phyloP scores from a whole-genome alignment of 1,140 invertebrate species.

The Brachionus rotundiformis region DNA sequence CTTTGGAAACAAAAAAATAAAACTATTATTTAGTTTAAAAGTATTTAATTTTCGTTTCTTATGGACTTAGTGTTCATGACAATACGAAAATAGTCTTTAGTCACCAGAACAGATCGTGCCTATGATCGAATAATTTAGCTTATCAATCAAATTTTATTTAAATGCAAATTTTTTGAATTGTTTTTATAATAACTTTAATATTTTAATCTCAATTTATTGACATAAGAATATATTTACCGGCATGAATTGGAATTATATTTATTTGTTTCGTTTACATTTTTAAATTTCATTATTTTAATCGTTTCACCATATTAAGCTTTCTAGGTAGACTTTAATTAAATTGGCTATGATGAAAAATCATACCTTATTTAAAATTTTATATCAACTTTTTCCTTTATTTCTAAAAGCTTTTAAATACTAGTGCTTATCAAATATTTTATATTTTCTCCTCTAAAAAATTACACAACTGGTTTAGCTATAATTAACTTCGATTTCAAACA shows the following conservation, averaged over 20 bases:
- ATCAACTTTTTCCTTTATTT: no score
- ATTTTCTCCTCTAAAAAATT: background rate
- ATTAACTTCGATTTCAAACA: background rate
- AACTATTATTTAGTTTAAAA: background rate
- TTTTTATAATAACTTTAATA: background rate
- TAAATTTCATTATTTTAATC: background rate
- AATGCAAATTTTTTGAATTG: constrained; percentile 17
- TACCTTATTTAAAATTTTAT: background rate
- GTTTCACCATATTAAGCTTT: background rate
- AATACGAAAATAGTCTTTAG: background rate
- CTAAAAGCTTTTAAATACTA: background rate
- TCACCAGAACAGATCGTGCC: background rate
- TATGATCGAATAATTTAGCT: background rate
- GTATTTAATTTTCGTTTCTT: background rate
- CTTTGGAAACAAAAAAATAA: constrained; percentile 10
- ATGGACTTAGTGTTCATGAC: background rate
- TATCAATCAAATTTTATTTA: constrained; percentile 23
- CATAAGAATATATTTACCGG: background rate
- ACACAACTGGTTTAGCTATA: background rate
- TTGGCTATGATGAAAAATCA: background rate
- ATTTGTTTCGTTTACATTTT: constrained; percentile 21
- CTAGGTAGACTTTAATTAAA: background rate
- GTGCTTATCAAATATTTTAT: background rate
- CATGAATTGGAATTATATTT: background rate
- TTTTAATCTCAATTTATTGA: constrained; percentile 18